Evolutionary conservation across 2,113 vertebrate genomes (phyloP), one percentile per base, ranked within the genome.

Genomic region (Manacus vitellinus): DNA sequence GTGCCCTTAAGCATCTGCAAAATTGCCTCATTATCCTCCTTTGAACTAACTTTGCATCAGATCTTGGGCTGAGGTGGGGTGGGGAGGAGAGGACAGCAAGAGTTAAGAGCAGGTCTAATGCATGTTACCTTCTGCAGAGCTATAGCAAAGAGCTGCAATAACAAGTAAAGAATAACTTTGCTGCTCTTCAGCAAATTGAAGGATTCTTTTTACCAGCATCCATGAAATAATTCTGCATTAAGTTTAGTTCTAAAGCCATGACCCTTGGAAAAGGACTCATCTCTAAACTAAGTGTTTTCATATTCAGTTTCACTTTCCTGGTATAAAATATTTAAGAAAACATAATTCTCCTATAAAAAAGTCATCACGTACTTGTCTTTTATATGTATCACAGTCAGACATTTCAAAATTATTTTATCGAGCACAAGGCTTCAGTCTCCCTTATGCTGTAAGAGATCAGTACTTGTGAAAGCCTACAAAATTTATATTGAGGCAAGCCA

Each of bases 241-340:
- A 94, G 35, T 72, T 89, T 84, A 91, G 44, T 37, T 91, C 63
- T 72, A 89, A 72, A 89, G 33, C 14, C 44, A 56, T 37, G 80
- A 95, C 80, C 79, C 71, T 62, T 23, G 75, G 88, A 75, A 92
- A 94, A 95, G 33, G 35, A 86, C 47, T 87, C 94, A 41, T 44
- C 81, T 82, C 24, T 89, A 75, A 87, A 86, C 49, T 66, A 91
- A 92, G n/a, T 95, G 81, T 82, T 95, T 94, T 92, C 84, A 76
- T 89, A 95, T 75, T 95, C 84, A 72, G 66, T 94, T 95, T 95
- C 87, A 82, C 52, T 95, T 89, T 85, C 30, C 31, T 70, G 16
- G 22, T 82, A 96, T 88, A 79, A 95, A 97, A 96, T 87, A 95
- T 89, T 95, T 82, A 95, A 93, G 76, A 93, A 96, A 95, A 92